Base-by-base conservation (phyloP, 1,140 invertebrate genomes). In the Pomacea maculata region DNA sequence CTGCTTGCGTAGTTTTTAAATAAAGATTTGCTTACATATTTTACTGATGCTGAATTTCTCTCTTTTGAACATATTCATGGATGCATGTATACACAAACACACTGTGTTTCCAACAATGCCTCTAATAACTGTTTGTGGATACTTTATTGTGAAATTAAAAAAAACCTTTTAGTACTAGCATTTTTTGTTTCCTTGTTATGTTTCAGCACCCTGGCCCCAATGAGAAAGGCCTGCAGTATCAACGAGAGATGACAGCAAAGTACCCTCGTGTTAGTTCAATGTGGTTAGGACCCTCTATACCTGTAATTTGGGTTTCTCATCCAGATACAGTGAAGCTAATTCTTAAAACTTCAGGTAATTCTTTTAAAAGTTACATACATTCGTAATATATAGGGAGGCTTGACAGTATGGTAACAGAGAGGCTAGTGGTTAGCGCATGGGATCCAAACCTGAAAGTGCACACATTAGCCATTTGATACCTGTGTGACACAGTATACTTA, bases 291-390 rank as follows among this genome's bases (percentile, higher is more conserved):
- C 83, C 81, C 19, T 76, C 84, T 77, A 64, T 84, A 14, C 79
- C 84, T 6, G 70, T 87, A 34, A 77, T 89, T 21, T 72, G 84
- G 14, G 82, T 88, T 2, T 77, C 77, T 29, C 87, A 87, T 82
- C 86, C 88, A 80, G 85, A 87, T 17, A 85, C 87, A 15, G 83
- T 89, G n/a, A 88, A 86, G 75, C 55, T 83, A n/a, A 84, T 89
- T 34, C 80, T 89, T 0, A 87, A 85, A 81, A 82, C 83, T 65
- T 84, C 86, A 85, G 86, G 87, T 87, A 81, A 45, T 61, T 61
- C 9, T 61, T 61, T 11, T 61, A 14, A 61, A 6, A 6, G 9
- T 61, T 45, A 45, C 34, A 4, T 45, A 25, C 25, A 45, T 45
- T 45, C 34, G 34, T 45, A 6, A 45, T 45, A 45, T 45, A 45